These are phyloP conservation scores for Apteryx mantelli DNA, from an alignment of 2,113 vertebrate species.

Conservation along the genomic window DNA sequence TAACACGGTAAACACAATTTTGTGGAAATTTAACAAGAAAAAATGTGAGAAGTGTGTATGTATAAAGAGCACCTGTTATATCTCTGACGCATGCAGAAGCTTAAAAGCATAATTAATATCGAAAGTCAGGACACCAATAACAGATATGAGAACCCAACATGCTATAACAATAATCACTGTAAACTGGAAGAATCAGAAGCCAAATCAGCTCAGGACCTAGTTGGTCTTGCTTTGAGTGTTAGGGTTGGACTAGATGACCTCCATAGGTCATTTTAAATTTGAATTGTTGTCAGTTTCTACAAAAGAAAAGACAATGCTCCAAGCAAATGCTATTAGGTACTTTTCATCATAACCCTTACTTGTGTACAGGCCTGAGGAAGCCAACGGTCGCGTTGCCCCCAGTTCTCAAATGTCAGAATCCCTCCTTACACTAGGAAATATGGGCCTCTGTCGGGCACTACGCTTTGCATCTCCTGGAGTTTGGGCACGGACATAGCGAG, in stretches of 20 bases:
- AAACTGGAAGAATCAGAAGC: background rate
- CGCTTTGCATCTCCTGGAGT: rapidly evolving
- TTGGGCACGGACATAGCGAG: background rate
- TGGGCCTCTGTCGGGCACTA: background rate
- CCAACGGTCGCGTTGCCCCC: background rate
- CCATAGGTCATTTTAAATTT: background rate
- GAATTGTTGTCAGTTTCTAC: background rate
- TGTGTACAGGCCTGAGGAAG: background rate
- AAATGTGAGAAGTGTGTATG: background rate
- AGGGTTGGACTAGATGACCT: background rate
- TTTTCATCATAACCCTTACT: background rate
- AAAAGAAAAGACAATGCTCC: background rate
- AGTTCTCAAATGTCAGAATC: background rate
- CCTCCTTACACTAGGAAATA: background rate
- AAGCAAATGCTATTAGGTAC: background rate
- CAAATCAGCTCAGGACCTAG: background rate
- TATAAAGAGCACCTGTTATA: background rate
- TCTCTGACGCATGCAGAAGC: background rate
- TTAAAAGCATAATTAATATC: background rate
- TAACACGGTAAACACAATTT: background rate
- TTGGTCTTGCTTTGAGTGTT: background rate
- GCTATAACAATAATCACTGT: background rate
- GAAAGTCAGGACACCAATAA: background rate
- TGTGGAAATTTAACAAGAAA: background rate
- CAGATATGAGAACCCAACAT: background rate